Evolutionary conservation across 2,888 invertebrate genomes (phyloP).

Genomic region (Sialis lutaria): DNA sequence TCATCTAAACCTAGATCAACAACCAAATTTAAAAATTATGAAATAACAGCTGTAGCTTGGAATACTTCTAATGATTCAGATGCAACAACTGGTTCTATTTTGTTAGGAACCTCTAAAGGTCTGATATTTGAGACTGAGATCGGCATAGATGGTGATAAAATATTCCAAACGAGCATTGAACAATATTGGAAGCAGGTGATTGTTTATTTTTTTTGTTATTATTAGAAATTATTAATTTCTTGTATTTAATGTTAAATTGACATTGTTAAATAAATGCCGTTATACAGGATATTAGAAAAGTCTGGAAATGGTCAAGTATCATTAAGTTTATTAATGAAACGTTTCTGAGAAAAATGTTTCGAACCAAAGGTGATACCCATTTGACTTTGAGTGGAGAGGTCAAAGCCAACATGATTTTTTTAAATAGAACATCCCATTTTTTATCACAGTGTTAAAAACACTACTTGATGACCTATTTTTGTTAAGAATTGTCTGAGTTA

Average conservation of each 20-base stretch:
- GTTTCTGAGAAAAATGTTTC: too few relatives aligned
- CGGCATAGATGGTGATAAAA: constrained; percentile 61
- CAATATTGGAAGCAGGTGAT: constrained; percentile 74
- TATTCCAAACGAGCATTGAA: constrained; percentile 56
- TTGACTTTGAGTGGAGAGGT: too few relatives aligned
- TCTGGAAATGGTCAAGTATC: too few relatives aligned
- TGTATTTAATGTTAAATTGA: constrained; percentile 3
- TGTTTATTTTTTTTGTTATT: constrained; percentile 4
- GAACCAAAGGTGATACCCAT: too few relatives aligned
- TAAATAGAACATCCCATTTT: too few relatives aligned
- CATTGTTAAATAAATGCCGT: too few relatives aligned
- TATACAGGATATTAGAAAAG: too few relatives aligned
- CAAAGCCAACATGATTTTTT: too few relatives aligned
- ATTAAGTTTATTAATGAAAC: too few relatives aligned
- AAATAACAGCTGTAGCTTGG: constrained; percentile 85
- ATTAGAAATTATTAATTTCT: constrained; percentile 1
- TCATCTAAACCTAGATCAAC: constrained; percentile 52
- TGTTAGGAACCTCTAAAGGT: constrained; percentile 80
- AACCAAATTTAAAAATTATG: constrained; percentile 53
- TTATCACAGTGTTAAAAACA: too few relatives aligned
- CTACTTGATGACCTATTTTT: too few relatives aligned
- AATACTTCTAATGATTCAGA: constrained; percentile 56
- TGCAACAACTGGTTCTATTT: constrained; percentile 60
- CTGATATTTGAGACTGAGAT: constrained; percentile 82
- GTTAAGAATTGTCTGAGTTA: too few relatives aligned